These are phyloP conservation scores for Psittacara wagleri DNA, from an alignment of 2,113 vertebrate genomes.

Conservation along the genomic window DNA sequence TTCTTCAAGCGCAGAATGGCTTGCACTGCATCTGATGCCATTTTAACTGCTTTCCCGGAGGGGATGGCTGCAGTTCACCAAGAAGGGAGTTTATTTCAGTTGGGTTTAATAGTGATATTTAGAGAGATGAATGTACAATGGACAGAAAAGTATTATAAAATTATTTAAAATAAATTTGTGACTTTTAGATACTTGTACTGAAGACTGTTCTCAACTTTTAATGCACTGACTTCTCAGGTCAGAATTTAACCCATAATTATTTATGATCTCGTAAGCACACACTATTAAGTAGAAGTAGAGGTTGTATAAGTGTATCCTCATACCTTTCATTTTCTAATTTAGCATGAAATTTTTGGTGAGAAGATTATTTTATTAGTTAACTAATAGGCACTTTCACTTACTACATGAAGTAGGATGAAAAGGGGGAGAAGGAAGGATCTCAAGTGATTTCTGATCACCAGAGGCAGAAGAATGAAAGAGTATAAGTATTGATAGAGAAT, in stretches of 20 bases:
- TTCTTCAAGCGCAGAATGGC: background rate
- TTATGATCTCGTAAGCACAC: background rate
- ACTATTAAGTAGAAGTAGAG: background rate
- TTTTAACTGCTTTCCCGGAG: background rate
- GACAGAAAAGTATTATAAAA: background rate
- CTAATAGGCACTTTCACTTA: background rate
- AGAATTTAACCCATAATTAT: background rate
- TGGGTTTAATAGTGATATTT: background rate
- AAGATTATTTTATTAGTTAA: background rate
- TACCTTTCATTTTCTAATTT: background rate
- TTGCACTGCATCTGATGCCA: background rate
- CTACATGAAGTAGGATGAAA: background rate
- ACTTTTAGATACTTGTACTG: background rate
- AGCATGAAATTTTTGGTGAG: background rate
- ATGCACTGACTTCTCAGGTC: background rate
- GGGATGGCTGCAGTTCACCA: background rate
- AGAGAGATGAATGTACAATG: background rate
- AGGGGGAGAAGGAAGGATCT: background rate
- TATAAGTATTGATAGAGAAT: background rate
- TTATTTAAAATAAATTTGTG: background rate
- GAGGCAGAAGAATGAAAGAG: background rate
- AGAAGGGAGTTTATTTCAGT: background rate
- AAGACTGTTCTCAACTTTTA: background rate
- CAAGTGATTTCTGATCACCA: background rate
- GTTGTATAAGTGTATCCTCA: background rate